Conservation (phyloP, 2,888 invertebrate genomes). For the Conchocele bisecta region DNA sequence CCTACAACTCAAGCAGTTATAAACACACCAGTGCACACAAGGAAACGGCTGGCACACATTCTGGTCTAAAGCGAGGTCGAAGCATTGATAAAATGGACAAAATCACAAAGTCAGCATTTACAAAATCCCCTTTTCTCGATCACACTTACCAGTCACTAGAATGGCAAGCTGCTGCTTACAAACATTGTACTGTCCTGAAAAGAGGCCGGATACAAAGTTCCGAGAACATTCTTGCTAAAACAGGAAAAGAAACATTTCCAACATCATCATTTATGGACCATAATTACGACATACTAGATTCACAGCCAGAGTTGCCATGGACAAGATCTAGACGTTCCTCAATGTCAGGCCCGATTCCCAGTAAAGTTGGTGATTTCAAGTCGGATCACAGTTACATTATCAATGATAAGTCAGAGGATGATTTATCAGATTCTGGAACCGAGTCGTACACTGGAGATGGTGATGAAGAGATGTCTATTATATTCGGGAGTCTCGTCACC, state of each 20-base stretch:
- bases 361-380: background rate
- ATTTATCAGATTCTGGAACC: slow-evolving; percentile 47
- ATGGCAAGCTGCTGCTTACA: background rate
- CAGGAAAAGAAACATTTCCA: too few species aligned
- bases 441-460: slow-evolving; percentile 49
- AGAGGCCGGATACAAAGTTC: background rate
- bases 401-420: slow-evolving; percentile 3
- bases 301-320: too few species aligned
- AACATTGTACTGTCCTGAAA: background rate
- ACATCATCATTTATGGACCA: slow-evolving; percentile 31
- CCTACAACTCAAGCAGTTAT: slow-evolving; percentile 20
- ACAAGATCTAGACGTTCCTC: slow-evolving; percentile 29
- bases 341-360: background rate
- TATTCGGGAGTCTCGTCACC: slow-evolving; percentile 2
- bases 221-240: too few species aligned
- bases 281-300: slow-evolving; percentile 28
- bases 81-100: slow-evolving; percentile 35
- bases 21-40: background rate
- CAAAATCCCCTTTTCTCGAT: slow-evolving; percentile 54
- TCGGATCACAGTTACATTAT: slow-evolving; percentile 47
- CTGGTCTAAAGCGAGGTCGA: slow-evolving; percentile 22
- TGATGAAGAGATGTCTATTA: slow-evolving; percentile 5
- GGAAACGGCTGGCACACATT: too few species aligned
- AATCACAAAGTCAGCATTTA: slow-evolving; percentile 40
- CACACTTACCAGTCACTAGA: slow-evolving; percentile 49